Evolutionary conservation across 2,113 vertebrate species (phyloP).

Genomic region (Plotosus lineatus): DNA sequence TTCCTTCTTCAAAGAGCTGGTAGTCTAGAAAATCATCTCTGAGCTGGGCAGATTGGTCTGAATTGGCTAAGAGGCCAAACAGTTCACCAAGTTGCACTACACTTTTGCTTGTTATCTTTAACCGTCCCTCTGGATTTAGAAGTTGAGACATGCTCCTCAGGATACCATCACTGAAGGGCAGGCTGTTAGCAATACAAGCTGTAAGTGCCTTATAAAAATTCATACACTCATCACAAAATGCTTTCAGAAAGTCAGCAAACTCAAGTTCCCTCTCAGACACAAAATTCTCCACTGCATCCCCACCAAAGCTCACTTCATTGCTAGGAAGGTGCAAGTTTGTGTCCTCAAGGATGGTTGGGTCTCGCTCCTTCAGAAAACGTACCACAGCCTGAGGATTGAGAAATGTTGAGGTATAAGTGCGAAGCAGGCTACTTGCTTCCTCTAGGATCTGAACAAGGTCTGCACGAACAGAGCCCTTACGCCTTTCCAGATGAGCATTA

Average conservation of each 20-base stretch:
- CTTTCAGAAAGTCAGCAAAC: not conserved
- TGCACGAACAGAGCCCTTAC: conserved; percentile 43
- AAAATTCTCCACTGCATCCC: conserved; percentile 59
- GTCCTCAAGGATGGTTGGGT: conserved; percentile 60
- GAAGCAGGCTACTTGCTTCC: conserved; percentile 64
- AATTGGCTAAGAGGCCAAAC: conserved; percentile 61
- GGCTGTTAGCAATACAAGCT: conserved; percentile 52
- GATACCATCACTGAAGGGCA: conserved; percentile 60
- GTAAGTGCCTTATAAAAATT: conserved; percentile 67
- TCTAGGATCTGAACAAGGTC: conserved; percentile 62
- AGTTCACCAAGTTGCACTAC: conserved; percentile 62
- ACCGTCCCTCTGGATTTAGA: conserved; percentile 60
- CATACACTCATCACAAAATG: conserved; percentile 54
- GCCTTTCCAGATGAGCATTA: conserved; percentile 56
- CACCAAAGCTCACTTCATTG: conserved; percentile 55
- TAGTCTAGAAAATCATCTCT: conserved; percentile 65
- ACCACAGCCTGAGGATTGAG: conserved; percentile 63
- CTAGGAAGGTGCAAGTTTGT: conserved; percentile 55
- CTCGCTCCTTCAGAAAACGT: conserved; percentile 61
- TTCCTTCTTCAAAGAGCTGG: conserved; percentile 54
- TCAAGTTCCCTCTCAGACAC: conserved; percentile 52
- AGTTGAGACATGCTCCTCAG: conserved; percentile 63
- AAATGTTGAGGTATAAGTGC: conserved; percentile 65
- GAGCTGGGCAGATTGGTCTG: conserved; percentile 58
- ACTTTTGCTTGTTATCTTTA: conserved; percentile 50